Percentiles rank a stretch among this genome's conserved stretches.
Evolutionary conservation across 2,113 vertebrate species (phyloP).

Genomic region (Desmodus rotundus): DNA sequence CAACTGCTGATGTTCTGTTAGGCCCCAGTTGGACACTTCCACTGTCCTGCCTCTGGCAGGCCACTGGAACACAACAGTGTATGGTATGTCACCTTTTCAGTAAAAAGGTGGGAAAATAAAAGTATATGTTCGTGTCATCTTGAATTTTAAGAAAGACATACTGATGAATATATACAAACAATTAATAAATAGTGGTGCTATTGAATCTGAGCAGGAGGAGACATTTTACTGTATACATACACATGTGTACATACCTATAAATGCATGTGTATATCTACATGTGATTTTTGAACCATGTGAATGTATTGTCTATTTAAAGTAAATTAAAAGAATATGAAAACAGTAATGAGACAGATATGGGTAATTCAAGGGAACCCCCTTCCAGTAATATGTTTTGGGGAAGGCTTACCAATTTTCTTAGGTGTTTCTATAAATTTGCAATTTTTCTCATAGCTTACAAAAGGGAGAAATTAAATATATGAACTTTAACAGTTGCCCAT

Average conservation of each 20-base stretch:
- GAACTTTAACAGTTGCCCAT: neutral
- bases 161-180: neutral
- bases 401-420: neutral
- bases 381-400: neutral
- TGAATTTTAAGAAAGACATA: neutral
- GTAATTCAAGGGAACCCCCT: neutral
- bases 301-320: neutral
- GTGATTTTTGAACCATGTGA: neutral
- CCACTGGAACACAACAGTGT: neutral
- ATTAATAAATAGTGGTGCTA: neutral
- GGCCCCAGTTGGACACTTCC: neutral
- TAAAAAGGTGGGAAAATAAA: conserved; percentile 23
- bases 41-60: neutral
- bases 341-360: neutral
- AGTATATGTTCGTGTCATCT: neutral
- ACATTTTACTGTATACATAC: neutral
- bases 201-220: neutral
- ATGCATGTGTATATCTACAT: neutral
- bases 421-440: neutral
- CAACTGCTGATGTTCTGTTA: neutral
- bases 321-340: neutral
- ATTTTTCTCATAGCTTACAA: conserved; percentile 13
- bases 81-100: neutral
- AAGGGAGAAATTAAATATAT: neutral
- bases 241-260: neutral